Conservation (phyloP, 1,140 invertebrate genomes). For the Holcopasites calliopsidis region DNA sequence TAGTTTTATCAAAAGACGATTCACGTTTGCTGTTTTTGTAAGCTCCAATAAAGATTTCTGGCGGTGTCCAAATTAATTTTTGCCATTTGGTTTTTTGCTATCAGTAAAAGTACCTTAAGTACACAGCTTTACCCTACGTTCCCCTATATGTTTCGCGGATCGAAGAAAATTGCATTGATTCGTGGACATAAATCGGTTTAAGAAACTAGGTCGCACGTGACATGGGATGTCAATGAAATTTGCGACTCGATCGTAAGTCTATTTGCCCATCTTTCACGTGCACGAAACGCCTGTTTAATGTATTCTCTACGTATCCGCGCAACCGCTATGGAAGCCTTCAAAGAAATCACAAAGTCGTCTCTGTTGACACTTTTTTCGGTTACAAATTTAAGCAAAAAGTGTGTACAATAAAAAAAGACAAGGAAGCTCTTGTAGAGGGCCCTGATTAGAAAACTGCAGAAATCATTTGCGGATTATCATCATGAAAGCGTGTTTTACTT, state of each 20-base stretch:
- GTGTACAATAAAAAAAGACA: not conserved
- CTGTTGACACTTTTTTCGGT: not conserved
- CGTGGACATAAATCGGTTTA: not conserved
- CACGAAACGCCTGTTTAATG: conserved; percentile 15
- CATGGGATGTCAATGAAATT: conserved; percentile 26
- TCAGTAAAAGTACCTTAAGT: no score
- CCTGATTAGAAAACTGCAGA: no score
- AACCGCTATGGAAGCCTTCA: conserved; percentile 37
- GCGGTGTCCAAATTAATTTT: no score
- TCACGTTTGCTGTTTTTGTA: no score
- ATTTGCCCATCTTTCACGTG: conserved; percentile 18
- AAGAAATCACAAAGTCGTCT: not conserved
- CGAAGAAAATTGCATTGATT: not conserved
- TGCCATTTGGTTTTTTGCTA: no score
- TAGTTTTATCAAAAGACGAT: no score
- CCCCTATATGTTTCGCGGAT: not conserved
- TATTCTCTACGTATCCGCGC: not conserved
- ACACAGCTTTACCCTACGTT: no score
- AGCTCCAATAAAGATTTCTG: no score
- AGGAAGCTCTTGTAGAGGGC: no score
- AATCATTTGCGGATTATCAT: not conserved
- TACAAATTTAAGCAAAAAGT: not conserved
- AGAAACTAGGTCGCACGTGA: conserved; percentile 23
- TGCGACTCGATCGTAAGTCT: conserved; percentile 28
- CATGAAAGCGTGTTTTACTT: not conserved